Conservation (phyloP, 2,888 invertebrate genomes). For the Acanthosepion esculentum region DNA sequence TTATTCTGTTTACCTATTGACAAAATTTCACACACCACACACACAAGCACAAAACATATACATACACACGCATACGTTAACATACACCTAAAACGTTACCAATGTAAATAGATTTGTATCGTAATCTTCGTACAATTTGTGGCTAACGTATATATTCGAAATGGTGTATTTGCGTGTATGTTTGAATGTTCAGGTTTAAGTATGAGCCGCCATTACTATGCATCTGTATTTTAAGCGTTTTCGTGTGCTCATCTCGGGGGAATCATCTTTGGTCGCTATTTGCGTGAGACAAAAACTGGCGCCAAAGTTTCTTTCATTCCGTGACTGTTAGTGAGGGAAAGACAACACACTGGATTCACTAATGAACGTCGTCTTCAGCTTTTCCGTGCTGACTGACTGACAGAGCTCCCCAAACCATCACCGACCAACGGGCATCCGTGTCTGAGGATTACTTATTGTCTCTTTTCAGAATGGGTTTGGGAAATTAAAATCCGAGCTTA, state of each 20-base stretch:
- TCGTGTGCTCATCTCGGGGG: neutral
- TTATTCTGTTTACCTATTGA: too few species aligned
- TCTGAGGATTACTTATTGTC: constrained; percentile 33
- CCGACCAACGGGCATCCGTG: constrained; percentile 2
- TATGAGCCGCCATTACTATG: neutral
- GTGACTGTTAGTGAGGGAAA: constrained; percentile 33
- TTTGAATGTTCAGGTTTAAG: neutral
- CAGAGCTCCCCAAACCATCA: neutral
- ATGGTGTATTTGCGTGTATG: too few species aligned
- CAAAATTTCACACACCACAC: too few species aligned
- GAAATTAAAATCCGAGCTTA: constrained; percentile 33
- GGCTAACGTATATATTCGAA: too few species aligned
- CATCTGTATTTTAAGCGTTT: neutral
- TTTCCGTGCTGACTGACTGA: constrained; percentile 12
- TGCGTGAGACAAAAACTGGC: neutral
- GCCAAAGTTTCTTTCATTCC: neutral
- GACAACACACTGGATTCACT: neutral
- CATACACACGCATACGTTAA: too few species aligned
- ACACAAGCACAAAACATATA: too few species aligned
- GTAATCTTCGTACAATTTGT: too few species aligned
- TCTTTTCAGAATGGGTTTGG: constrained; percentile 13
- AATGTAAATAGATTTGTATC: too few species aligned
- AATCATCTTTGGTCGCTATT: neutral
- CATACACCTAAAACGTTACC: too few species aligned
- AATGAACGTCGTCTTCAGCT: neutral